Percentiles rank a stretch among this genome's conserved stretches.
Evolutionary conservation across 2,113 vertebrate genomes (phyloP).

Genomic region (Chascanopsetta lugubris): DNA sequence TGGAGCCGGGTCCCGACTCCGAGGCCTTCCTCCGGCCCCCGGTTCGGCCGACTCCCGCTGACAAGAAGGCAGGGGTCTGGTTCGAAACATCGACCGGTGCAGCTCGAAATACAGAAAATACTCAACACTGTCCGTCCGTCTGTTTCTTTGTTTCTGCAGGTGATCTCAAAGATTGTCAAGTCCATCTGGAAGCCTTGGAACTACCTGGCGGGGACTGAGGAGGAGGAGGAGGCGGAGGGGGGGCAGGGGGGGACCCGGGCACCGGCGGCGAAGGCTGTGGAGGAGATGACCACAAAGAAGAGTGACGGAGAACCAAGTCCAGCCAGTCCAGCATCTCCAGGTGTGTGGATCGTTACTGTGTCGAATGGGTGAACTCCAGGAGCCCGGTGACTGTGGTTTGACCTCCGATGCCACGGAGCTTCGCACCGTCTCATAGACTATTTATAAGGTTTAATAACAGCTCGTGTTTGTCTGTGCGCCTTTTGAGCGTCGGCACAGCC

Average conservation of each 20-base stretch:
- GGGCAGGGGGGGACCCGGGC: constrained; percentile 40
- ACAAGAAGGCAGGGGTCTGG: constrained; percentile 65
- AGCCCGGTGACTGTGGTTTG: neutral
- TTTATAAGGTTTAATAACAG: neutral
- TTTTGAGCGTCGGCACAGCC: neutral
- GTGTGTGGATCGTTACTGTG: constrained; percentile 30
- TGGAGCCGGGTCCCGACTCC: constrained; percentile 61
- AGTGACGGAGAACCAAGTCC: neutral
- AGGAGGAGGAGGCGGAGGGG: constrained; percentile 45
- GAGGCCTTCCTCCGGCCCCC: constrained; percentile 61
- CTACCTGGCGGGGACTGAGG: constrained; percentile 66
- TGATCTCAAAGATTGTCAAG: constrained; percentile 71
- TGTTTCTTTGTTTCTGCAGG: constrained; percentile 41
- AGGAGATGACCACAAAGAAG: constrained; percentile 15
- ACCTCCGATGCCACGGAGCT: neutral
- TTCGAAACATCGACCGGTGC: neutral
- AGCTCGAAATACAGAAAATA: neutral
- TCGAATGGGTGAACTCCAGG: neutral
- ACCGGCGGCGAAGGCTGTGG: constrained; percentile 13
- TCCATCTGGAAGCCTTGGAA: constrained; percentile 80
- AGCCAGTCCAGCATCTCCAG: constrained; percentile 35
- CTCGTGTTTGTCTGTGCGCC: no score
- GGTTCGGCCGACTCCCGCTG: constrained; percentile 52
- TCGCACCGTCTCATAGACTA: neutral
- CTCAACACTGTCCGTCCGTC: neutral